A percentile compares a stretch with the other conserved stretches of the same genome.
These are phyloP conservation scores for Rhyacophila evoluta DNA, from an alignment of 2,888 invertebrate species.

Conservation along the genomic window DNA sequence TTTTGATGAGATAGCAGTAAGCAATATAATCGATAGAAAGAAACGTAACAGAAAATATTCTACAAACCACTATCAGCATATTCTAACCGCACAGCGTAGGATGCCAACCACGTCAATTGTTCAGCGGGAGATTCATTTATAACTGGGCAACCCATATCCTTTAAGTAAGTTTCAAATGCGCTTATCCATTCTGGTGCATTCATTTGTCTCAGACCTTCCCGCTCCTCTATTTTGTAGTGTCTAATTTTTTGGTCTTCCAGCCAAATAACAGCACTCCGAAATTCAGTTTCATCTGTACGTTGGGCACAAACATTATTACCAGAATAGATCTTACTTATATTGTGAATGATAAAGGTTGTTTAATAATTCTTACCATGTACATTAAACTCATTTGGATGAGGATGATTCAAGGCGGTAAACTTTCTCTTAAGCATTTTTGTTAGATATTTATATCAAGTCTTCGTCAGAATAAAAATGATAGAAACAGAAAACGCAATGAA, in stretches of 20 bases:
- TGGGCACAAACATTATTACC: not conserved
- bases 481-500: not conserved
- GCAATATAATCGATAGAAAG: no score
- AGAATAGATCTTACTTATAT: not conserved
- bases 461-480: not conserved
- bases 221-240: constrained; percentile 85
- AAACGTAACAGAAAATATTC: constrained; percentile 19
- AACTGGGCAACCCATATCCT: constrained; percentile 80
- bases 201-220: constrained; percentile 79
- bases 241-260: constrained; percentile 94
- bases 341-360: not conserved
- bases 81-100: constrained; percentile 85
- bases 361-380: constrained; percentile 72
- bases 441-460: not conserved
- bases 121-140: constrained; percentile 71
- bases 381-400: constrained; percentile 78
- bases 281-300: constrained; percentile 79
- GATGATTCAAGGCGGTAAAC: constrained; percentile 82
- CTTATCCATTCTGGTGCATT: constrained; percentile 78
- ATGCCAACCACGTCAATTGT: constrained; percentile 87
- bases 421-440: constrained; percentile 80
- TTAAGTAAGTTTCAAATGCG: constrained; percentile 79
- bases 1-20: no score
- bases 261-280: constrained; percentile 88
- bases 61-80: constrained; percentile 81